These are phyloP conservation scores for Labrus mixtus DNA, from an alignment of 2,113 vertebrate genomes.

Conservation along the genomic window DNA sequence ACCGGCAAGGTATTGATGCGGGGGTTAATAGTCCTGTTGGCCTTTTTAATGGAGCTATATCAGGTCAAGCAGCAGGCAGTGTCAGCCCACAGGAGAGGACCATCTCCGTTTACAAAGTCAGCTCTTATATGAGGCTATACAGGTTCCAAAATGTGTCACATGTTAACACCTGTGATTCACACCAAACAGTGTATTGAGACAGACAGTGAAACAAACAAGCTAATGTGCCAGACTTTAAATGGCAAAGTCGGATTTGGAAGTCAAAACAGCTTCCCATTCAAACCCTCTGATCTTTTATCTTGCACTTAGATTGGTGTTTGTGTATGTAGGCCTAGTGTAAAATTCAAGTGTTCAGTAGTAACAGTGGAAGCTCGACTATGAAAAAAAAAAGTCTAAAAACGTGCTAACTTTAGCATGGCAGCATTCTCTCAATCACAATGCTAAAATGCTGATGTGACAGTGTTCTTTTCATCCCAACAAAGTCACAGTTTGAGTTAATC, in stretches of 20 bases:
- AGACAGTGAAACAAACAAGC: conserved; percentile 1
- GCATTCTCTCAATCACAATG: neutral
- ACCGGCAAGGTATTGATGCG: conserved; percentile 74
- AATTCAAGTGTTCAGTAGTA: neutral
- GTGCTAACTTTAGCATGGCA: neutral
- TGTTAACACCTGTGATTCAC: conserved; percentile 6
- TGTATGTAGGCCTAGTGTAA: neutral
- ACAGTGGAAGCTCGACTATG: neutral
- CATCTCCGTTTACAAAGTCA: conserved; percentile 64
- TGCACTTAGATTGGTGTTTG: neutral
- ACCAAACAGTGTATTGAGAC: neutral
- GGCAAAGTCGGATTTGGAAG: neutral
- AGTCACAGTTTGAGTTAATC: no score
- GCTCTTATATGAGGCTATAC: conserved; percentile 25
- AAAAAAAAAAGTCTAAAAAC: neutral
- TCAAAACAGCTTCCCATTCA: neutral
- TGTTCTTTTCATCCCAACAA: neutral
- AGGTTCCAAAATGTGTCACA: conserved; percentile 28
- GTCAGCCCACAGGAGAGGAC: conserved; percentile 52
- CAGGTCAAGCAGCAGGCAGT: conserved; percentile 62
- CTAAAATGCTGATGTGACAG: neutral
- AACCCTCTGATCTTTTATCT: neutral
- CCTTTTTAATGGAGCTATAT: conserved; percentile 82
- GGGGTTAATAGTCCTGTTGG: conserved; percentile 83
- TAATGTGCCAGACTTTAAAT: neutral